Base-by-base conservation (phyloP, 2,113 vertebrate species). In the Climacteris rufus region DNA sequence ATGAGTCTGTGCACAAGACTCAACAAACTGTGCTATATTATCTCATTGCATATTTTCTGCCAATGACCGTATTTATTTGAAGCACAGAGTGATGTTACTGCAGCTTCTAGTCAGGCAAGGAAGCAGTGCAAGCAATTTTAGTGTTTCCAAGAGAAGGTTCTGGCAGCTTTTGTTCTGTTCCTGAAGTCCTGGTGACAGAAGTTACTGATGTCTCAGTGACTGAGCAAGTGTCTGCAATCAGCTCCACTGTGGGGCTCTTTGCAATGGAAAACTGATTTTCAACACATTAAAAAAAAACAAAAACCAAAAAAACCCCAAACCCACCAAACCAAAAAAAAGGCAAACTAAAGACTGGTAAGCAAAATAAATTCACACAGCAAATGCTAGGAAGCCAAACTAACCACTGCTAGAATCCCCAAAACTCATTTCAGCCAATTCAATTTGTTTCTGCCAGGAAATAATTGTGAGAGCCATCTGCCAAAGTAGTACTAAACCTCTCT, bases 191-290 rank as follows among this genome's bases (percentile, higher is more conserved):
- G 25, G 11, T 69, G 59, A 60, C 31, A 83, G 40, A 76, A 77
- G 19, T 52, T 0, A 0, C 45, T 59, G 52, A 35, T 24, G 10
- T 53, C 24, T 49, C 49, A n/a, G 30, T 23, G 65, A 68, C 19
- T 45, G 27, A 57, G 14, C 27, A 79, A 19, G 27, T 8, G 50
- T 70, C 66, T 59, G 52, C 49, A 56, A 40, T 10, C 28, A 59
- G 3, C 4, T 13, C 16, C 19, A 56, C 10, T 27, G 6, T 14
- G 35, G 21, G 54, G 15, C 18, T 52, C 44, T 30, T 47, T 52
- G 52, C 31, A 59, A 79, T 8, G 28, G 30, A 70, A 93, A 94
- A 45, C 2, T 15, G 2, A 28, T 5, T 6, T 20, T 24, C 33
- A 39, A 15, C 10, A 24, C 25, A 14, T 49, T 52, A 8, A 11